Evolutionary conservation across 1,140 invertebrate species (phyloP).

Genomic region (Drosophila pseudoobscura): DNA sequence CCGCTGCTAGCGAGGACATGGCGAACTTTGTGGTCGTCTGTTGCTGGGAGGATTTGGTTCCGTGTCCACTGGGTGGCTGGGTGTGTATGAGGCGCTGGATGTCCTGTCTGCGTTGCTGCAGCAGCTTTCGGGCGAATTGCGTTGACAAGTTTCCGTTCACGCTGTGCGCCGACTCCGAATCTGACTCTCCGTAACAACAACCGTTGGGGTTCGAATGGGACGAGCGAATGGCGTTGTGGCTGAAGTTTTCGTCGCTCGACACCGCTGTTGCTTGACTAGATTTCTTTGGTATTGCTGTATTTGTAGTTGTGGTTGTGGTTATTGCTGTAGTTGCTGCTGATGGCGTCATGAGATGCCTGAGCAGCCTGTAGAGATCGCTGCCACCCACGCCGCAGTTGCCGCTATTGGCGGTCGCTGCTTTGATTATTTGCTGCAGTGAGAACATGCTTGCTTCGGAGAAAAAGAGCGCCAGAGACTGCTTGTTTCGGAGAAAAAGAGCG

Average conservation of each 20-base stretch:
- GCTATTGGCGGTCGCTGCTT: conserved; percentile 49
- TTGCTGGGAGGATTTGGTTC: conserved; percentile 54
- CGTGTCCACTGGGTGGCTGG: conserved; percentile 36
- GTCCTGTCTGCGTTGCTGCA: conserved; percentile 58
- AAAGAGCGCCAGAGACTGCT: background rate
- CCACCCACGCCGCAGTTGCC: conserved; percentile 18
- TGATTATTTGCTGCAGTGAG: conserved; percentile 75
- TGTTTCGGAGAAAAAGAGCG: background rate
- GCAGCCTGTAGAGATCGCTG: conserved; percentile 43
- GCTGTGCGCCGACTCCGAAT: conserved; percentile 62
- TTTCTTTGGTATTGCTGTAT: conserved; percentile 53
- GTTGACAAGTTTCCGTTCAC: conserved; percentile 40
- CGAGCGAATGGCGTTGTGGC: conserved; percentile 55
- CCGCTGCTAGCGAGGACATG: conserved; percentile 79
- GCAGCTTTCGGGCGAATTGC: conserved; percentile 60
- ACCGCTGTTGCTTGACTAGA: conserved; percentile 58
- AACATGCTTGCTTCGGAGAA: conserved; percentile 47
- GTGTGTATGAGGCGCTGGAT: conserved; percentile 69
- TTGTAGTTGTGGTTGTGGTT: conserved; percentile 20
- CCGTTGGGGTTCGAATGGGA: conserved; percentile 59
- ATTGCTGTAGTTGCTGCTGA: conserved; percentile 29
- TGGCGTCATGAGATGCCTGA: conserved; percentile 57
- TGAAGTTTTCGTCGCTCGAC: conserved; percentile 57
- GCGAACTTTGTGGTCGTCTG: conserved; percentile 68
- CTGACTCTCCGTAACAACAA: conserved; percentile 54